A percentile compares a stretch with the other conserved stretches of the same genome.
Conservation (phyloP, 2,113 vertebrate species). For the Gallinago jamesoni region DNA sequence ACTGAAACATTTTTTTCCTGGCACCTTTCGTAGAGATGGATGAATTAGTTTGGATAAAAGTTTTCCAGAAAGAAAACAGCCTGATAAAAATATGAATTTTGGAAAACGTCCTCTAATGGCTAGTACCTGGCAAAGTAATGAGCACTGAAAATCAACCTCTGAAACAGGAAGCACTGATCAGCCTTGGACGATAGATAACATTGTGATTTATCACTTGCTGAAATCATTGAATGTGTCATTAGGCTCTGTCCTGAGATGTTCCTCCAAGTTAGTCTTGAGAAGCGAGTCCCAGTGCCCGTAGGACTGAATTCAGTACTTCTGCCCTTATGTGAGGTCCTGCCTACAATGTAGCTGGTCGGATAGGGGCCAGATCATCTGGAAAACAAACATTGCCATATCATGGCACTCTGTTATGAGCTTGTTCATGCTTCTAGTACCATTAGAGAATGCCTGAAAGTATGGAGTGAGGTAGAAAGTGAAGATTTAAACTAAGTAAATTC, state of each 20-base stretch:
- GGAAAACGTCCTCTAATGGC: neutral
- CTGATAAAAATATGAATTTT: neutral
- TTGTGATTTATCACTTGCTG: neutral
- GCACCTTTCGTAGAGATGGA: neutral
- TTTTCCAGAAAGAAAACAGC: neutral
- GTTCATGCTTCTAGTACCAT: neutral
- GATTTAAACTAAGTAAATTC: neutral
- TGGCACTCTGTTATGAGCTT: neutral
- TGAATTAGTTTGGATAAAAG: neutral
- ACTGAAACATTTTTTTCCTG: neutral
- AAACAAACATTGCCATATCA: neutral
- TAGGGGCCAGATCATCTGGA: neutral
- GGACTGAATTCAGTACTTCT: neutral
- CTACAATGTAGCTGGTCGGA: neutral
- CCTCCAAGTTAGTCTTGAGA: neutral
- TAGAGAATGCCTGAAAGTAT: neutral
- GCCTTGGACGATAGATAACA: neutral
- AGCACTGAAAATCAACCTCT: neutral
- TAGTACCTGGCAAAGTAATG: neutral
- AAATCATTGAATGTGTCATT: neutral
- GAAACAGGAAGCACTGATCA: neutral
- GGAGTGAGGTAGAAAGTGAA: neutral
- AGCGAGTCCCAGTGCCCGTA: neutral
- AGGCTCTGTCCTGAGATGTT: neutral
- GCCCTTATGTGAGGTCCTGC: fast-evolving